A percentile compares a stretch with the other conserved stretches of the same genome.
These are phyloP conservation scores for Planococcus citri DNA, from an alignment of 1,140 invertebrate species.

Conservation along the genomic window DNA sequence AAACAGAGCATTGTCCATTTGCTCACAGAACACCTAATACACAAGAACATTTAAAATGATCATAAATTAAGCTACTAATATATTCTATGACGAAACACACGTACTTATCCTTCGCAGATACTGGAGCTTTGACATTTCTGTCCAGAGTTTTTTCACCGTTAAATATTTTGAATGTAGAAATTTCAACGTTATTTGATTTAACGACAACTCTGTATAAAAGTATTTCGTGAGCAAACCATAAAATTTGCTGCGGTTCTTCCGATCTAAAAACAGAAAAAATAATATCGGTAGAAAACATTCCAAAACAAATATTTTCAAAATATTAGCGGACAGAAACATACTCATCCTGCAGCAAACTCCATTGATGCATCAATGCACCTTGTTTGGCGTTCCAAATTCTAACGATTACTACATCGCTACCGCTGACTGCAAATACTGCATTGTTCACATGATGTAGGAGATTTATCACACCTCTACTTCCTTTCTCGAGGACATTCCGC, in stretches of 20 bases:
- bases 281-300: too few relatives aligned
- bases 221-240: background rate
- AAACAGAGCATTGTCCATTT: background rate
- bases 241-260: background rate
- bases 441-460: conserved; percentile 44
- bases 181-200: background rate
- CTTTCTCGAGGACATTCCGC: conserved; percentile 62
- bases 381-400: conserved; percentile 52
- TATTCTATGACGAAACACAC: background rate
- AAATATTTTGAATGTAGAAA: background rate
- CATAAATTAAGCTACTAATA: background rate
- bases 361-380: conserved; percentile 46
- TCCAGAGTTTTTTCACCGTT: background rate
- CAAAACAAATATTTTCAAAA: too few relatives aligned
- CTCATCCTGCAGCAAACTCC: conserved; percentile 29
- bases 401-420: conserved; percentile 55
- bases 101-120: background rate
- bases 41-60: background rate
- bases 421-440: conserved; percentile 56
- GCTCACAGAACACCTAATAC: background rate
- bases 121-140: background rate
- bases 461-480: conserved; percentile 40
- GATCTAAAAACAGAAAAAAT: background rate
- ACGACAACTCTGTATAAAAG: background rate
- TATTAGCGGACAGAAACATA: background rate